A percentile compares a stretch with the other conserved stretches of the same genome.
Conservation (phyloP, 2,797 vertebrate genomes). For the Leontopithecus rosalia region DNA sequence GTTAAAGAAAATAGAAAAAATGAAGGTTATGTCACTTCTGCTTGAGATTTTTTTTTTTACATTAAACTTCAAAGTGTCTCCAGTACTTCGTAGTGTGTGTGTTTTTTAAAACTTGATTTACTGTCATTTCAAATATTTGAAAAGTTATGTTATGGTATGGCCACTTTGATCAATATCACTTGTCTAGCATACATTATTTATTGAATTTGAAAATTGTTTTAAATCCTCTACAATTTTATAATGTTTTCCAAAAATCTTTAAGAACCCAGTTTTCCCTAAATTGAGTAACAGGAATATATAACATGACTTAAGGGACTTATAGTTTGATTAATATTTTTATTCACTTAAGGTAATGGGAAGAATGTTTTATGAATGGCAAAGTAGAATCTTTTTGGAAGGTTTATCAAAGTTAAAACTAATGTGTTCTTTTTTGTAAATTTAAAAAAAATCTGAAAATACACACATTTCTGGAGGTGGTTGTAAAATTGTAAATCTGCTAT, state of each 20-base stretch:
- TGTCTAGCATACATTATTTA: not conserved
- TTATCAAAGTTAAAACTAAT: conserved; percentile 12
- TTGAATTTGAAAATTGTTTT: not conserved
- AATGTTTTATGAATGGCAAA: not conserved
- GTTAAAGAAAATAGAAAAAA: not conserved
- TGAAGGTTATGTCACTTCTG: not conserved
- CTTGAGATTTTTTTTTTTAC: not conserved
- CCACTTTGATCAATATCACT: not conserved
- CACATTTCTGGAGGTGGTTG: not conserved
- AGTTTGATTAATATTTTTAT: not conserved
- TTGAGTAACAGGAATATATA: not conserved
- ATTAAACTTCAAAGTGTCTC: not conserved
- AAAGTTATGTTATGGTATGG: not conserved
- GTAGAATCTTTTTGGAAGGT: not conserved
- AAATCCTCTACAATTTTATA: not conserved
- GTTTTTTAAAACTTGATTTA: not conserved
- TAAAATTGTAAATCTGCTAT: not conserved
- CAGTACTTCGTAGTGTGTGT: not conserved
- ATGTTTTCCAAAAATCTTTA: not conserved
- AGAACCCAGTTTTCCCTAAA: not conserved
- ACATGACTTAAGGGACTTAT: not conserved
- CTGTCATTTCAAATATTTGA: not conserved
- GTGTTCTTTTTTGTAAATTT: not conserved
- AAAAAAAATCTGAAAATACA: not conserved
- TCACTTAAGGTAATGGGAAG: not conserved